phyloP scores from a whole-genome alignment of 2,113 vertebrate species.

The Pituophis catenifer region DNA sequence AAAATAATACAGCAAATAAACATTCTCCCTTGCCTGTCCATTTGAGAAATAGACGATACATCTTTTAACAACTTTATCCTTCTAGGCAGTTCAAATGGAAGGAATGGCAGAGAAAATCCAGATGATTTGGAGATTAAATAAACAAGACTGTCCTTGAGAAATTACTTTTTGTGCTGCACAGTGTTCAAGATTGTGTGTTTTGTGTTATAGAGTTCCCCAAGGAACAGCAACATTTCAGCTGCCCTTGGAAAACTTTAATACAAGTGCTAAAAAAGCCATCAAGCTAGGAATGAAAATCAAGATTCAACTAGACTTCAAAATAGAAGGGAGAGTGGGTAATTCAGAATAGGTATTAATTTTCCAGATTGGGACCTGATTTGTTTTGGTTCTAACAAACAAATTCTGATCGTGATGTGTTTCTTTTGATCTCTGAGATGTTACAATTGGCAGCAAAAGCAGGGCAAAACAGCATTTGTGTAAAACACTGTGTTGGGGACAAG shows the following conservation, averaged over 20 bases:
- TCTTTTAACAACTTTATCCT: constrained; percentile 42
- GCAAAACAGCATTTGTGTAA: neutral
- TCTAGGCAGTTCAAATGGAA: neutral
- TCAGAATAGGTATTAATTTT: neutral
- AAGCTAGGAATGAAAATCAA: neutral
- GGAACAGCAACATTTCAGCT: constrained; percentile 23
- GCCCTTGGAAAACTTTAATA: constrained; percentile 27
- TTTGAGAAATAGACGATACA: constrained; percentile 30
- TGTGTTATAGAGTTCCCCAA: constrained; percentile 14
- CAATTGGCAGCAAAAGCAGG: neutral
- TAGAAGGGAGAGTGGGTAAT: neutral
- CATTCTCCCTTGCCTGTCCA: neutral
- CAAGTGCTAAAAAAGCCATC: constrained; percentile 20
- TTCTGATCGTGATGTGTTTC: neutral
- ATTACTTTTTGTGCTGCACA: constrained; percentile 38
- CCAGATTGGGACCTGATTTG: neutral
- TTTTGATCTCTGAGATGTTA: neutral
- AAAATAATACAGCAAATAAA: neutral
- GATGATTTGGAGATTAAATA: constrained; percentile 57
- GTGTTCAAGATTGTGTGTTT: neutral
- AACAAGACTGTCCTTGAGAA: constrained; percentile 37
- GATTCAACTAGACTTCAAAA: neutral
- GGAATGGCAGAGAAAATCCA: neutral
- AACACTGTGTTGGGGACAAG: neutral
- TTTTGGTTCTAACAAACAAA: neutral